Percentiles rank a stretch among this genome's conserved stretches.
Conservation (phyloP, 2,797 vertebrate genomes). For the Epinephelus malabaricus region DNA sequence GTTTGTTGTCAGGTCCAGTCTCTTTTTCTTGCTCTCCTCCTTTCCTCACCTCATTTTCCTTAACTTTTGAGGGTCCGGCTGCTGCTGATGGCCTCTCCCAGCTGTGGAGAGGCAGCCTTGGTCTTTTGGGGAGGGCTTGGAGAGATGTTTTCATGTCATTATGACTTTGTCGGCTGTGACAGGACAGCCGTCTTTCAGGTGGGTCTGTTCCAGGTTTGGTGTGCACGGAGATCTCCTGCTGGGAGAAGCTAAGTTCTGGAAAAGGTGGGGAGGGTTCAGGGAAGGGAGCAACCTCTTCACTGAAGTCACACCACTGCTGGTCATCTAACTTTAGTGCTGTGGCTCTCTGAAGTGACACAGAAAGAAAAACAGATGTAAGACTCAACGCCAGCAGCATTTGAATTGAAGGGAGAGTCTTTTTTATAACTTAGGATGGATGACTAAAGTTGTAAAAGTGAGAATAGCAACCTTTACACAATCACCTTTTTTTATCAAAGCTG, state of each 20-base stretch:
- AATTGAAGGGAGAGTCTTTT: not conserved
- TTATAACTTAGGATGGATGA: not conserved
- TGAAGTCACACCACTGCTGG: constrained; percentile 58
- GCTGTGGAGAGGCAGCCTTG: not conserved
- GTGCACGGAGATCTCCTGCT: not conserved
- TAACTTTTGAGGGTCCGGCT: not conserved
- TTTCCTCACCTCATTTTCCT: not conserved
- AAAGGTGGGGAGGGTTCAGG: constrained; percentile 45
- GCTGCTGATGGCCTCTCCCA: not conserved
- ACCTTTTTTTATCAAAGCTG: not conserved
- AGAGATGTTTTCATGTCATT: not conserved
- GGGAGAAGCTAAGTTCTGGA: not conserved
- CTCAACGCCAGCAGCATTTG: not conserved
- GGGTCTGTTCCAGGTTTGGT: not conserved
- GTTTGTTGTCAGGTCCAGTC: not conserved
- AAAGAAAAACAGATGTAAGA: not conserved
- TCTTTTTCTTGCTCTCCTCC: constrained; percentile 5
- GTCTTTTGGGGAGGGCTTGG: not conserved
- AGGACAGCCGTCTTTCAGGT: not conserved
- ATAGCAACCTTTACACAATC: no score
- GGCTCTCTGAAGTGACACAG: constrained; percentile 46
- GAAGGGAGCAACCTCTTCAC: constrained; percentile 61
- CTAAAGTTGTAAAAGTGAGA: no score
- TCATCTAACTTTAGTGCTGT: constrained; percentile 9
- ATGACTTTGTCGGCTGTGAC: not conserved